Base-by-base conservation (phyloP, 2,888 invertebrate species). In the Caenorhabditis macrosperma region DNA sequence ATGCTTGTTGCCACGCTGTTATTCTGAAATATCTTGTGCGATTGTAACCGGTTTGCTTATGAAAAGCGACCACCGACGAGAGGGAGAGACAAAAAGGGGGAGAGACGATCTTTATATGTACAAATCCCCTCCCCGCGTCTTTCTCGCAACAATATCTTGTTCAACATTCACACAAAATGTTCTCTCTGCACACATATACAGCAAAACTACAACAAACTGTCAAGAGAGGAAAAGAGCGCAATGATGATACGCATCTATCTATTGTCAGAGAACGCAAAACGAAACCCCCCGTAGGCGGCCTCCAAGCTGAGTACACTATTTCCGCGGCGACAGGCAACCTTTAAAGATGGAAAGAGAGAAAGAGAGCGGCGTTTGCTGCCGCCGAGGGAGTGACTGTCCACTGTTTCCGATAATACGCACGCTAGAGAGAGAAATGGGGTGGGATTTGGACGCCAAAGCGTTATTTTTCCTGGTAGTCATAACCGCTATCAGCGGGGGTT, bases 1-100 rank as follows among this genome's bases (percentile, higher is more conserved):
- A 79, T 79, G 55, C 64, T 63, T 52, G 79, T 74, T 55, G 79
- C 74, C 68, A 79, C 74, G 41, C 79, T 57, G 68, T 63, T 68
- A 64, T 64, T 68, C 79, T 79, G 79, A 26, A 79, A 78, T 20
- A 17, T 10, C 15, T 48, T 44, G 28, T 44, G 26, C 2, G n/a
- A 26, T 44, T 22, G 35, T 2, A 59, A 44, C 20, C 28, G 17
- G 61, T 50, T 26, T 26, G 46, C 24, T 2, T 3, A 38, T 5
- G 7, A 38, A 15, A 15, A 38, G 38, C 15, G 38, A 10, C 33
- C n/a, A n/a, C n/a, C n/a, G n/a, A n/a, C n/a, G n/a, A 46, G 20
- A 9, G 3, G 41, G 17, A 46, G 20, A 17, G 46, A 2, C 20
- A 20, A 17, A 7, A 46, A 20, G 7, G 46, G 1, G 20, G 15